Percentiles rank a stretch among this genome's conserved stretches.
These are phyloP conservation scores for Clytia hemisphaerica DNA, from an alignment of 30 jellyfish, hydroid and myxozoan genomes.

Conservation along the genomic window DNA sequence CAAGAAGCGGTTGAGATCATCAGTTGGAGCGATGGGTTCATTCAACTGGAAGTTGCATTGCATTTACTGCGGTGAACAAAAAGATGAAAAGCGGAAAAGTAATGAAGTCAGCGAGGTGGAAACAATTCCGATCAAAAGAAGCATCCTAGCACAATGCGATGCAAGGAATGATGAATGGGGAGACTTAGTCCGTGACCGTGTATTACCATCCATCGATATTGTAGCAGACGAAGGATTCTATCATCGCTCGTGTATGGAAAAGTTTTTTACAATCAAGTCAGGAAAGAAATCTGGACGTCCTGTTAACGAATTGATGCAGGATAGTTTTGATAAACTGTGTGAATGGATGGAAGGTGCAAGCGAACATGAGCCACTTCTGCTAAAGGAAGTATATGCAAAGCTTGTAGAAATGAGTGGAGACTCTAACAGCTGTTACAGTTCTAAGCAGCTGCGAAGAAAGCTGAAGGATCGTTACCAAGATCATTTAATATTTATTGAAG, in stretches of 20 bases:
- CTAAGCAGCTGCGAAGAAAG: neutral
- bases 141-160: no score
- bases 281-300: constrained; percentile 14
- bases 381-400: constrained; percentile 5
- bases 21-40: no score
- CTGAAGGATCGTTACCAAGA: constrained; percentile 22
- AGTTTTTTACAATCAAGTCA: constrained; percentile 9
- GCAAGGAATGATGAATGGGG: constrained; percentile 44
- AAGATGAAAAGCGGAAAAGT: no score
- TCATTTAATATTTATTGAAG: constrained; percentile 24
- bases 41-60: no score
- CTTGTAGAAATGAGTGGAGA: no score
- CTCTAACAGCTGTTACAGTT: no score
- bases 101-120: no score
- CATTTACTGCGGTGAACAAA: no score
- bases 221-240: constrained; percentile 38
- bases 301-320: neutral
- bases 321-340: neutral
- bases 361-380: constrained; percentile 14
- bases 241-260: constrained; percentile 18
- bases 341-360: constrained; percentile 32
- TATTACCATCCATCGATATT: constrained; percentile 1
- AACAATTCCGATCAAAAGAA: no score
- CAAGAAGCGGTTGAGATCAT: no score
- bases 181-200: neutral